Conservation (phyloP, 2,113 vertebrate genomes). For the Caretta caretta region DNA sequence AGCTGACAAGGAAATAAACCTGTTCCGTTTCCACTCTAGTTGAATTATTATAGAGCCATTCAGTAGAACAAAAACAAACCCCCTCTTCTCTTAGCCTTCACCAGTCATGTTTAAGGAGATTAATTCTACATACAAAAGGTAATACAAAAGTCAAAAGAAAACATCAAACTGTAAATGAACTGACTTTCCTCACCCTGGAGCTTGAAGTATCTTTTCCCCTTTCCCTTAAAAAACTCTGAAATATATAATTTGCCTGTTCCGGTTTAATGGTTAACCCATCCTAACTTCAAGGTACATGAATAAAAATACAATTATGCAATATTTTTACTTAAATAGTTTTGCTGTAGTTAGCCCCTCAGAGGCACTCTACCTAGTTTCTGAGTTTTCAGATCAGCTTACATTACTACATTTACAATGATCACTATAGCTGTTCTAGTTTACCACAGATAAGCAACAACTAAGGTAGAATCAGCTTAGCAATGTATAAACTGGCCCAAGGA, state of each 20-base stretch:
- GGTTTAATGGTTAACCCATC: not conserved
- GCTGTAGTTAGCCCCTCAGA: not conserved
- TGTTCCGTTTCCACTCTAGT: not conserved
- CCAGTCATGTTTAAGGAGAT: not conserved
- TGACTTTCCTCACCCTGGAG: fast-evolving
- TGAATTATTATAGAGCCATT: not conserved
- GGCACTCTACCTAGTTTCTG: not conserved
- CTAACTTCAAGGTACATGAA: not conserved
- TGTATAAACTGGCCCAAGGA: fast-evolving
- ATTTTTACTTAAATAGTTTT: not conserved
- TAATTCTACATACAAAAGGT: not conserved
- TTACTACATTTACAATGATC: not conserved
- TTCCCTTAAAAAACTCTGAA: not conserved
- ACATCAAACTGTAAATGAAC: not conserved
- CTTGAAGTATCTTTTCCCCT: not conserved
- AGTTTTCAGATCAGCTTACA: not conserved
- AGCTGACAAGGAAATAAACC: not conserved
- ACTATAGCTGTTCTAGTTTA: not conserved
- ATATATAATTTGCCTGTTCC: not conserved
- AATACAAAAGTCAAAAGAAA: not conserved
- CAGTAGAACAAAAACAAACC: not conserved
- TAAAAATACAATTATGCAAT: not conserved
- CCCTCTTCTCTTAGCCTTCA: not conserved
- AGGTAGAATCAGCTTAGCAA: fast-evolving
- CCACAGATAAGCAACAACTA: not conserved